Conservation (phyloP, 2,113 vertebrate species). For the Mungos mungo region DNA sequence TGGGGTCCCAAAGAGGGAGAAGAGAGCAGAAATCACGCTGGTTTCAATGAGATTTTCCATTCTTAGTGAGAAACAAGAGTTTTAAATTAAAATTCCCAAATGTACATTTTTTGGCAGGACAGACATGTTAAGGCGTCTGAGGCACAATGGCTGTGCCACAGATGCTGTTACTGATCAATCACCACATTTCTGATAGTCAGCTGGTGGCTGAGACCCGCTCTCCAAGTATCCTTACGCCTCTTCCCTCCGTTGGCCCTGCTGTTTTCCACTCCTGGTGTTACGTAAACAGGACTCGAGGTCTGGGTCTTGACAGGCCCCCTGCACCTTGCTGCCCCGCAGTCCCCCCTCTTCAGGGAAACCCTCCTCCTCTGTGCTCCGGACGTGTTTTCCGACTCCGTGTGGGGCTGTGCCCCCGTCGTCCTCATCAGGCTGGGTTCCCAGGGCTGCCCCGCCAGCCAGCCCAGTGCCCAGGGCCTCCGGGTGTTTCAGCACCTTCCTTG, state of each 20-base stretch:
- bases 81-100: not conserved
- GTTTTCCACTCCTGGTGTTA: rapidly evolving
- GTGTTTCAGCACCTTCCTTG: rapidly evolving
- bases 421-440: not conserved
- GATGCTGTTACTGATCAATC: too few relatives aligned
- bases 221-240: not conserved
- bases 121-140: too few relatives aligned
- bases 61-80: not conserved
- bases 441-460: not conserved
- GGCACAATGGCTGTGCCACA: rapidly evolving
- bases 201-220: not conserved
- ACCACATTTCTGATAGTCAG: not conserved
- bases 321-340: too few relatives aligned
- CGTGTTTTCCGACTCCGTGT: rapidly evolving
- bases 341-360: not conserved
- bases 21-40: too few relatives aligned
- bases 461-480: rapidly evolving
- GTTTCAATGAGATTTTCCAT: too few relatives aligned
- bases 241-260: not conserved
- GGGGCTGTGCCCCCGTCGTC: rapidly evolving
- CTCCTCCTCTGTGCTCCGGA: not conserved
- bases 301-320: not conserved
- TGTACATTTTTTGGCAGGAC: not conserved
- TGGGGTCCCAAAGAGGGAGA: not conserved
- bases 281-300: too few relatives aligned